Evolutionary conservation across 2,797 vertebrate species (phyloP).

Genomic region (Syngnathus rostellatus): DNA sequence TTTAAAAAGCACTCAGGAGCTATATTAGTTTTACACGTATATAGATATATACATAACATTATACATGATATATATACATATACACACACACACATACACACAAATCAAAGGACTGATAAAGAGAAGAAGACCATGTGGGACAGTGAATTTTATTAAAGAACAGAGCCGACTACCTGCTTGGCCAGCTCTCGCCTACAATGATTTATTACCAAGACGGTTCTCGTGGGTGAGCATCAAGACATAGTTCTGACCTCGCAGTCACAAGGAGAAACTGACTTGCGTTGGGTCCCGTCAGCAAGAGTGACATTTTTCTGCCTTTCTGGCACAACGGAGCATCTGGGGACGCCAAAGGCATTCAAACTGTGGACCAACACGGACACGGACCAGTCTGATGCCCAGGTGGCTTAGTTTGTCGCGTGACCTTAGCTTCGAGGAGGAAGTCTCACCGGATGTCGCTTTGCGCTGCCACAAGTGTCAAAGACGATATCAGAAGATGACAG

Average conservation of each 20-base stretch:
- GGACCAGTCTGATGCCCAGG: slow-evolving; percentile 56
- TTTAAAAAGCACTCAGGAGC: slow-evolving; percentile 70
- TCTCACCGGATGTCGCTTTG: slow-evolving; percentile 26
- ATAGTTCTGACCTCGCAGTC: neutral
- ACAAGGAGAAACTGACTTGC: neutral
- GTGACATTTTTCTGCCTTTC: neutral
- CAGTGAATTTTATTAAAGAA: slow-evolving; percentile 34
- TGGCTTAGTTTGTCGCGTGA: slow-evolving; percentile 66
- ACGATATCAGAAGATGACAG: neutral
- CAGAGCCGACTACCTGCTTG: slow-evolving; percentile 36
- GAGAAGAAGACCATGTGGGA: slow-evolving; percentile 30
- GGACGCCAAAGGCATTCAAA: neutral
- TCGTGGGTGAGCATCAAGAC: slow-evolving; percentile 3
- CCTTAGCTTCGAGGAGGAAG: slow-evolving; percentile 52
- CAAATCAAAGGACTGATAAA: slow-evolving; percentile 10
- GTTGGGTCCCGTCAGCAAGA: neutral
- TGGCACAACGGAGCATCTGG: neutral
- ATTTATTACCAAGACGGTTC: neutral
- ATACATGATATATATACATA: slow-evolving; percentile 17
- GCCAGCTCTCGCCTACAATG: slow-evolving; percentile 5
- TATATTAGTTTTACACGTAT: slow-evolving; percentile 58
- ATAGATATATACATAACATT: neutral
- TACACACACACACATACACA: neutral
- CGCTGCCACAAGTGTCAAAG: neutral
- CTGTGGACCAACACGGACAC: slow-evolving; percentile 17